Evolutionary conservation across 2,113 vertebrate genomes (phyloP).

Genomic region (Aythya baeri): DNA sequence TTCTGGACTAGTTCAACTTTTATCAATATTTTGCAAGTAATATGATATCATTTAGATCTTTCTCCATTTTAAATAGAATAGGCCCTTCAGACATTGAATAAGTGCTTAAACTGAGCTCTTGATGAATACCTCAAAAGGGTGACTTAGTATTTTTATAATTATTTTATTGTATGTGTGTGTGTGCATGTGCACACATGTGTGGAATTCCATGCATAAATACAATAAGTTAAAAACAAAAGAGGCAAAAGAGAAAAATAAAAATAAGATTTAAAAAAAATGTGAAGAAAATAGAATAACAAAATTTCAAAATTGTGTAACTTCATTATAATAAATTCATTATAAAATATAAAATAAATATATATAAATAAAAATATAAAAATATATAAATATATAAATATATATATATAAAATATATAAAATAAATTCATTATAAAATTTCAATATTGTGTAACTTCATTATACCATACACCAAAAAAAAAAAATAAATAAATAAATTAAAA

Average conservation of each 20-base stretch:
- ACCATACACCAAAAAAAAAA: background rate
- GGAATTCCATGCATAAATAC: background rate
- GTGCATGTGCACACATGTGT: background rate
- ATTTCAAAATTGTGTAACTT: rapidly evolving
- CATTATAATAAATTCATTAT: background rate
- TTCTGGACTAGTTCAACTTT: background rate
- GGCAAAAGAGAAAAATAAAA: background rate
- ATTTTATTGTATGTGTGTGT: too few relatives aligned
- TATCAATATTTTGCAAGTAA: background rate
- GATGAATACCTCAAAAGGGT: background rate
- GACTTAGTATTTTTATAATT: background rate
- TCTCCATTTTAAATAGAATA: background rate
- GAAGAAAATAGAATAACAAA: background rate
- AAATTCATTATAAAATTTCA: background rate
- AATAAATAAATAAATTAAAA: background rate
- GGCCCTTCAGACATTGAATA: background rate
- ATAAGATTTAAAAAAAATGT: too few relatives aligned
- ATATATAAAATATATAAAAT: too few relatives aligned
- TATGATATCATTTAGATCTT: background rate
- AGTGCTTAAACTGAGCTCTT: background rate
- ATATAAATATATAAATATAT: too few relatives aligned
- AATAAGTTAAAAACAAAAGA: background rate
- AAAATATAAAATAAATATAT: too few relatives aligned
- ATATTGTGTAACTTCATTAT: background rate
- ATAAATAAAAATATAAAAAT: too few relatives aligned